These are phyloP conservation scores for Apotomis capreana DNA, from an alignment of 2,888 invertebrate species.

Conservation along the genomic window DNA sequence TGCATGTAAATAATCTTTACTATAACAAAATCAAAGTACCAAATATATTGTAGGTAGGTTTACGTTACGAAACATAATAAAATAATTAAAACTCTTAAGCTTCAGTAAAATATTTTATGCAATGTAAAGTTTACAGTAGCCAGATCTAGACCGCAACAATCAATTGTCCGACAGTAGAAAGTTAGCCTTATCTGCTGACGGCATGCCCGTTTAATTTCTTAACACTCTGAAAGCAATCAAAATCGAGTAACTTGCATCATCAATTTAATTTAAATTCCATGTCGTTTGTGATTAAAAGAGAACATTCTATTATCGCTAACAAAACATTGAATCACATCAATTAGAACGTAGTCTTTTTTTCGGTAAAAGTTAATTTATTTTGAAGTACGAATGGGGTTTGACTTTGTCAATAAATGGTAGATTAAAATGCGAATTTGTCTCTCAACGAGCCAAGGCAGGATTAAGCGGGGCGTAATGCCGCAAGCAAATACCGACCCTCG, in stretches of 20 bases:
- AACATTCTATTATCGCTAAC: not conserved
- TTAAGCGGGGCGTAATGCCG: constrained; percentile 64
- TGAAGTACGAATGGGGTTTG: constrained; percentile 28
- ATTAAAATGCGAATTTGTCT: constrained; percentile 53
- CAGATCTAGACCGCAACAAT: constrained; percentile 41
- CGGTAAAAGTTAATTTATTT: constrained; percentile 21
- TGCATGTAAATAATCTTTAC: too few species aligned
- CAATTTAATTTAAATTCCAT: constrained; percentile 4
- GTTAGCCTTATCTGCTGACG: constrained; percentile 24
- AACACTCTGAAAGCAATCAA: constrained; percentile 24
- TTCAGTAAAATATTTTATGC: not conserved
- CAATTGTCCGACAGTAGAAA: constrained; percentile 45
- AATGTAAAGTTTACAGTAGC: not conserved
- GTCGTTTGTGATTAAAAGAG: not conserved
- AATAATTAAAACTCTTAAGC: too few species aligned
- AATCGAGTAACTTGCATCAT: constrained; percentile 4
- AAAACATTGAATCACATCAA: constrained; percentile 2
- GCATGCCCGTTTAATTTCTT: constrained; percentile 4
- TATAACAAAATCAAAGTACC: too few species aligned
- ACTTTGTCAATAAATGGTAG: constrained; percentile 54
- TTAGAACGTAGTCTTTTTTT: not conserved
- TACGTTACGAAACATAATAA: too few species aligned
- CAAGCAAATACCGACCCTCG: constrained; percentile 63
- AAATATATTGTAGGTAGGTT: too few species aligned
- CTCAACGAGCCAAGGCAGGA: constrained; percentile 51